A percentile compares a stretch with the other conserved stretches of the same genome.
These are phyloP conservation scores for Apus apus DNA, from an alignment of 2,113 vertebrate species.

Conservation along the genomic window DNA sequence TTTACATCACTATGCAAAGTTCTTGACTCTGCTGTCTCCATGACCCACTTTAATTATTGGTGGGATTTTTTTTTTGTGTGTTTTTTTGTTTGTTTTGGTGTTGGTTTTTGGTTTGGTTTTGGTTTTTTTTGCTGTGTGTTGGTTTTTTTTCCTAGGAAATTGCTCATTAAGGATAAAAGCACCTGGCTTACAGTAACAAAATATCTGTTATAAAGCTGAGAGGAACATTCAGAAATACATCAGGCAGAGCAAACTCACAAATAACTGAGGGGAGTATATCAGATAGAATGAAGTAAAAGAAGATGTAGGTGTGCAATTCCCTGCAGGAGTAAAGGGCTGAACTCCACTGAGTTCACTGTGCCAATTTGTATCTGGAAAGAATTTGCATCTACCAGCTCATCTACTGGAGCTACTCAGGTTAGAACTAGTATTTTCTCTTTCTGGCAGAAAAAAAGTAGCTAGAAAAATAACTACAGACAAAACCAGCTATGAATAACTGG, in stretches of 20 bases:
- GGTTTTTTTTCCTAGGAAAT: constrained; percentile 75
- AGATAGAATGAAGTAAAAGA: not conserved
- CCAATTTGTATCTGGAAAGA: not conserved
- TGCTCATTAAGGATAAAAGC: constrained; percentile 77
- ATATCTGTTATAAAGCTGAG: constrained; percentile 21
- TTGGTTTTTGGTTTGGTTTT: too few species aligned
- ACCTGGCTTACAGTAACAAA: constrained; percentile 78
- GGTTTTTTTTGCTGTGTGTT: too few species aligned
- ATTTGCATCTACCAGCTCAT: not conserved
- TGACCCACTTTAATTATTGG: constrained; percentile 62
- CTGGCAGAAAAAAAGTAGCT: not conserved
- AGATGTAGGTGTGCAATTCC: not conserved
- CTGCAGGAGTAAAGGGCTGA: not conserved
- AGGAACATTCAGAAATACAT: constrained; percentile 64
- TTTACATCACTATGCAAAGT: constrained; percentile 42
- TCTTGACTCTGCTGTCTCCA: constrained; percentile 45
- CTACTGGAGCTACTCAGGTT: not conserved
- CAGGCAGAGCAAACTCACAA: constrained; percentile 40
- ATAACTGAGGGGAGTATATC: constrained; percentile 14
- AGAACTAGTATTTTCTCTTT: not conserved
- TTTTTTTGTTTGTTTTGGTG: too few species aligned
- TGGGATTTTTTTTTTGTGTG: too few species aligned
- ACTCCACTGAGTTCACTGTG: not conserved
- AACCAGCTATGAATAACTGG: not conserved
- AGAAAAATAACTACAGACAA: not conserved